Evolutionary conservation across 2,888 invertebrate species (phyloP).

Genomic region (Conchocele bisecta): DNA sequence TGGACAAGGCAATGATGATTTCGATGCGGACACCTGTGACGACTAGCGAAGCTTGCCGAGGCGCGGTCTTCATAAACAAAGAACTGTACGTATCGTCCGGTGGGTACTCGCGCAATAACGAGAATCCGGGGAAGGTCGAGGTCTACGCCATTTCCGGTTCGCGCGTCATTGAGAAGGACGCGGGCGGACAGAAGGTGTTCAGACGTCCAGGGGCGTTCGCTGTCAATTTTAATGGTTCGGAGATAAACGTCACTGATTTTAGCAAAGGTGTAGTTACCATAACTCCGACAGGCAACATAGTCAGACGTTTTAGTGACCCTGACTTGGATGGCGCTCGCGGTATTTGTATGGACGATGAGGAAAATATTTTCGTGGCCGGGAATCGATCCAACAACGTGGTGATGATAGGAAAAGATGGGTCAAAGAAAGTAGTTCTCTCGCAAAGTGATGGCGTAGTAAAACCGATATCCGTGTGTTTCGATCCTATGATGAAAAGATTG

Average conservation of each 20-base stretch:
- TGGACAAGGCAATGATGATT: no score
- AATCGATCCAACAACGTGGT: conserved; percentile 20
- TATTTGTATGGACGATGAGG: conserved; percentile 28
- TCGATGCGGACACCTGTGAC: no score
- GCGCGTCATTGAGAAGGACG: no score
- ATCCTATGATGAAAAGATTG: not conserved
- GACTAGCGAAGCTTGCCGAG: no score
- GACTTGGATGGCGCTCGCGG: conserved; percentile 27
- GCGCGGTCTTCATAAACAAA: no score
- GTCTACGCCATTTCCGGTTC: no score
- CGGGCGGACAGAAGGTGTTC: conserved; percentile 8
- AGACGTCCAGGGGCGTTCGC: conserved; percentile 28
- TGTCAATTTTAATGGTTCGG: conserved; percentile 5
- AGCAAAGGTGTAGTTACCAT: conserved; percentile 25
- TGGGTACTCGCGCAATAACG: no score
- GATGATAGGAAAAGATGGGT: conserved; percentile 1
- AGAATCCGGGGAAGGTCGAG: no score
- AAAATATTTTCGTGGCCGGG: conserved; percentile 14
- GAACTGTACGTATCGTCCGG: no score
- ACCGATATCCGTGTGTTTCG: conserved; percentile 20
- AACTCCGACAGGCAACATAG: conserved; percentile 1
- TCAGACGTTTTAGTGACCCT: not conserved
- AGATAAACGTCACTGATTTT: conserved; percentile 17
- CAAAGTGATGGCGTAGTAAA: not conserved
- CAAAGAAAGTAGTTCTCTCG: not conserved